Base-by-base conservation (phyloP, 1,140 invertebrate genomes). In the Vanessa atalanta region DNA sequence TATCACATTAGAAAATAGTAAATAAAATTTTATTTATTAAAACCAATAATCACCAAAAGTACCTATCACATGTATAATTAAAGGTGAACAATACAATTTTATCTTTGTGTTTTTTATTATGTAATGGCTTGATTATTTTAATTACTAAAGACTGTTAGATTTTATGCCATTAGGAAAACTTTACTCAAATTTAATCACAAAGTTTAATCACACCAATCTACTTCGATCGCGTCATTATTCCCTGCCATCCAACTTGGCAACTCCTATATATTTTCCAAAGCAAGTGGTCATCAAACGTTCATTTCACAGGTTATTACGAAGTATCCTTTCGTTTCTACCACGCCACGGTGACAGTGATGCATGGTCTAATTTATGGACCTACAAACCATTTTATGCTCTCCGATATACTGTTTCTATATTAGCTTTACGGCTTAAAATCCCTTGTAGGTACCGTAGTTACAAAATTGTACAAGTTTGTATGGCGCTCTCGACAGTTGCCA, bases 261-360 rank as follows among this genome's bases (percentile, higher is more conserved):
- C 76, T 79, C 72, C 74, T 73, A 79, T 82, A 79, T 72, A 78
- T 75, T 75, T 60, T 80, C 73, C 73, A 72, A 78, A 73, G 72
- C 73, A 79, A 86, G 79, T 81, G 83, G 83, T 84, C 88, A 88
- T 87, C 86, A 86, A 82, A 79, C 69, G 86, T 85, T 87, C 84
- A 90, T 91, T 89, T 91, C 84, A 84, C 89, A 89, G 84, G 86
- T 88, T 88, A 90, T 90, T 90, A 83, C 82, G 75, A 76, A 83
- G 73, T 77, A 86, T 84, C 83, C 81, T 84, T 86, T 84, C 82
- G 78, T 80, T 83, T 83, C 80, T 79, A 73, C 71, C 66, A 69
- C 73, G 72, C 80, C 79, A 70, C 77, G 72, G 63, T 79, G 89
- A 90, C 89, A 88, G 79, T 88, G 89, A 91, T 84, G 83, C 83